Conservation (phyloP, 2,888 invertebrate species). For the Chirona hameri region DNA sequence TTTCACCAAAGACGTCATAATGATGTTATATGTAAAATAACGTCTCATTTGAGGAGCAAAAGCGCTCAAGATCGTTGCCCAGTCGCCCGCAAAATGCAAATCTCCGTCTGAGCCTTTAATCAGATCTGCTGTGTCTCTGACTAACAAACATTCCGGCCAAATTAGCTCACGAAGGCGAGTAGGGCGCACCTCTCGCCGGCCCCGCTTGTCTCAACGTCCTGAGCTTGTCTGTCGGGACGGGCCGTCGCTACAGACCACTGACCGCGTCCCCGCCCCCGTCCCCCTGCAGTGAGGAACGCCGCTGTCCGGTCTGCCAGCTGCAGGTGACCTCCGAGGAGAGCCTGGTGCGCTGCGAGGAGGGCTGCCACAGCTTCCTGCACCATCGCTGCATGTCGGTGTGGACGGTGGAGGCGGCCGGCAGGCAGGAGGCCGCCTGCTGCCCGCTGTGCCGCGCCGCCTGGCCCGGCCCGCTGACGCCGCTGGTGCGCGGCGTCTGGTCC, state of each 20-base stretch:
- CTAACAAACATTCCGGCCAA: too few relatives aligned
- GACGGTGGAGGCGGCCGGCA: constrained; percentile 45
- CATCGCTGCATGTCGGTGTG: constrained; percentile 50
- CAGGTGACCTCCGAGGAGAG: constrained; percentile 51
- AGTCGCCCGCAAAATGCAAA: too few relatives aligned
- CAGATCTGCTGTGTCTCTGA: too few relatives aligned
- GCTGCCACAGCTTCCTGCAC: constrained; percentile 50
- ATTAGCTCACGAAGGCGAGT: too few relatives aligned
- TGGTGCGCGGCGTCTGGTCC: neutral
- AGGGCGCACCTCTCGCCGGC: too few relatives aligned
- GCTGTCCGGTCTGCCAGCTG: constrained; percentile 51
- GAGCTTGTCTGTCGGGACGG: too few relatives aligned
- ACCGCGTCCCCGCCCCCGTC: neutral
- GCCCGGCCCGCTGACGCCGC: constrained; percentile 39
- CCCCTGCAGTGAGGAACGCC: constrained; percentile 46
- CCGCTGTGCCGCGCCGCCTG: constrained; percentile 49
- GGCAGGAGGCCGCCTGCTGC: constrained; percentile 47
- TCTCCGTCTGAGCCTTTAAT: too few relatives aligned
- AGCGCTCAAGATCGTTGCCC: too few relatives aligned
- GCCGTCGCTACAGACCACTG: too few relatives aligned
- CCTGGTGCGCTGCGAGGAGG: constrained; percentile 48
- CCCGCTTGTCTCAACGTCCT: too few relatives aligned
- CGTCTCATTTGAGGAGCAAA: constrained; percentile 7
- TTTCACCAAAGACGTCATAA: too few relatives aligned
- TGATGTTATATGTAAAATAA: neutral